These are phyloP conservation scores for Lordiphosa clarofinis DNA, from an alignment of 1,140 invertebrate species.

Conservation along the genomic window DNA sequence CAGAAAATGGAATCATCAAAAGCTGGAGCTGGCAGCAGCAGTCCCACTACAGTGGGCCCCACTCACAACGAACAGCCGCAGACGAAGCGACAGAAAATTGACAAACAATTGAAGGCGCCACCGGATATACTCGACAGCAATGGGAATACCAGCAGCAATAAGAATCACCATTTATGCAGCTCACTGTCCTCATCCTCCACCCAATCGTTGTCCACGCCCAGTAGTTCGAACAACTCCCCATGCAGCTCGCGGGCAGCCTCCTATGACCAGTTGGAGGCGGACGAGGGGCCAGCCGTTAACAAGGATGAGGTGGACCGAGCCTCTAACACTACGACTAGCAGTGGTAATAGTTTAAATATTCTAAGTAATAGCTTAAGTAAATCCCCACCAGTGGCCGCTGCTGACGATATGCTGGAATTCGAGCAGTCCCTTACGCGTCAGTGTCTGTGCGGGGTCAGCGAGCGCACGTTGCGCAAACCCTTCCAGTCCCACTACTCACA, in stretches of 20 bases:
- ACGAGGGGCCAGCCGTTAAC: slow-evolving; percentile 11
- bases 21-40: slow-evolving; percentile 24
- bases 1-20: slow-evolving; percentile 32
- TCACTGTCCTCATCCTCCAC: slow-evolving; percentile 69
- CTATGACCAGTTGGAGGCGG: slow-evolving; percentile 49
- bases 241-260: slow-evolving; percentile 62
- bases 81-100: slow-evolving; percentile 74
- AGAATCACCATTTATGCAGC: slow-evolving; percentile 60
- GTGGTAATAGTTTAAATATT: slow-evolving; percentile 11
- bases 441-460: slow-evolving; percentile 88
- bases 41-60: slow-evolving; percentile 27
- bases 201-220: slow-evolving; percentile 53
- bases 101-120: slow-evolving; percentile 77
- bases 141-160: slow-evolving; percentile 54
- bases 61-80: slow-evolving; percentile 65
- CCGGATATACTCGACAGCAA: slow-evolving; percentile 65
- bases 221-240: slow-evolving; percentile 67
- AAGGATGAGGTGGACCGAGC: slow-evolving; percentile 70
- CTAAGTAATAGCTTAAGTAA: slow-evolving; percentile 40
- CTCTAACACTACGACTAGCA: slow-evolving; percentile 12
- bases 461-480: slow-evolving; percentile 84
- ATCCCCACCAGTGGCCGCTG: slow-evolving; percentile 30
- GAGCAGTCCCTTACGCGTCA: slow-evolving; percentile 85
- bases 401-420: slow-evolving; percentile 79
- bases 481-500: slow-evolving; percentile 84